Evolutionary conservation across 1,140 invertebrate genomes (phyloP), one percentile per base, ranked within the genome.

Genomic region (Drosophila kanapiae): DNA sequence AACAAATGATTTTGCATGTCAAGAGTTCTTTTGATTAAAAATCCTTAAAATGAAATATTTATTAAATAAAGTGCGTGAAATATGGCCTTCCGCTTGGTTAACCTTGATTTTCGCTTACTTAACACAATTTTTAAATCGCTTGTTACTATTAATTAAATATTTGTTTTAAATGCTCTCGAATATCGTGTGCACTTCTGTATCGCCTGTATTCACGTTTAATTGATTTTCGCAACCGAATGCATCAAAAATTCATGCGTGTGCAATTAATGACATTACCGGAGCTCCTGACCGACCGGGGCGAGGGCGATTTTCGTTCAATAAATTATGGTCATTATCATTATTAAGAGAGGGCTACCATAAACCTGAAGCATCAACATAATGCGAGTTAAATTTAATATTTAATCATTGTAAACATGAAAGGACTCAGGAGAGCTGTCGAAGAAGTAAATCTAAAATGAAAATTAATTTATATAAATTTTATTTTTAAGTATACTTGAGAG

Each of bases 211-310:
- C 40, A 78, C 80, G 74, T 88, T 84, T 84, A 87, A 87, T 88
- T 87, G 85, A 88, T 87, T 88, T 84, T 78, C 40, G 77, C 84
- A 84, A 78, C 76, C 77, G 72, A 80, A 71, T 84, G 84, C 85
- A 87, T 84, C 83, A 88, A 88, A 90, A 61, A 84, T 88, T 83
- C 80, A 88, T 90, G 80, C 78, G 59, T 80, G 47, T 67, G 75
- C 82, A 86, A 86, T 86, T 86, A 86, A 86, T 86, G 82, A 56
- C 59, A 82, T 86, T 86, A 82, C 58, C 57, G 67, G 35, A 42
- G 65, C 67, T 59, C 37, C 42, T 59, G 65, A 35, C 51, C 43
- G 3, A 27, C 27, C 7, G 14, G 42, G 6, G 9, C 48, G 9
- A 33, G 23, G 18, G 27, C 18, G 35, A 37, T 27, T 72, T 70